Percentiles rank a stretch among this genome's conserved stretches.
These are phyloP conservation scores for Pseudolaguvia tuberculata DNA, from an alignment of 2,113 vertebrate species.

Conservation along the genomic window DNA sequence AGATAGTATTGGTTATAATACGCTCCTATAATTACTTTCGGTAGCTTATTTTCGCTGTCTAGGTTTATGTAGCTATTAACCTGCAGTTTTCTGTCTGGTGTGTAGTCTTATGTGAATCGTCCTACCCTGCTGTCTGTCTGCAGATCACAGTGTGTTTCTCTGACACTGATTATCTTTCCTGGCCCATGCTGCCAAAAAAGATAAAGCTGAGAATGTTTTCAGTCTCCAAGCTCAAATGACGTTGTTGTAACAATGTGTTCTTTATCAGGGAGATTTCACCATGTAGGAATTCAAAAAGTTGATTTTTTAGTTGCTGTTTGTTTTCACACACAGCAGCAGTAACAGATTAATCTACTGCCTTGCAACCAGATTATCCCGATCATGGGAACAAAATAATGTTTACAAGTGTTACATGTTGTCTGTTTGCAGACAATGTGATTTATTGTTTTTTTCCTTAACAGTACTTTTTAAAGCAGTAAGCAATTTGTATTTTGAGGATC, in stretches of 20 bases:
- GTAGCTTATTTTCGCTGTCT: no score
- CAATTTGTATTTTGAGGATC: no score
- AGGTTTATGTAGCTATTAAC: no score
- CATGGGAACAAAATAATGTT: neutral
- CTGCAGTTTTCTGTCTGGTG: neutral
- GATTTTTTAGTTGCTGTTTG: neutral
- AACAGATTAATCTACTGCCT: neutral
- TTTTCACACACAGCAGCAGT: neutral
- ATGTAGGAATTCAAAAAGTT: neutral
- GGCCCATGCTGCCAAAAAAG: neutral
- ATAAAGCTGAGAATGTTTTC: neutral
- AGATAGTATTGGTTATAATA: neutral
- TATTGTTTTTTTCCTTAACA: no score
- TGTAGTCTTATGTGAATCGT: neutral
- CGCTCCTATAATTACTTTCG: neutral
- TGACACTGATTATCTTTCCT: neutral
- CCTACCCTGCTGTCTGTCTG: neutral
- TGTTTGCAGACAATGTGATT: no score
- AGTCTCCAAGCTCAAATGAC: neutral
- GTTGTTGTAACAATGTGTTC: neutral
- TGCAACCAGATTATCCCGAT: neutral
- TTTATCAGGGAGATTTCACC: neutral
- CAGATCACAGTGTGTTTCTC: neutral
- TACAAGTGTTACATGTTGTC: neutral
- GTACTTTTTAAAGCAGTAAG: no score